These are phyloP conservation scores for Frankliniella fusca DNA, from an alignment of 2,888 invertebrate genomes.

Conservation along the genomic window DNA sequence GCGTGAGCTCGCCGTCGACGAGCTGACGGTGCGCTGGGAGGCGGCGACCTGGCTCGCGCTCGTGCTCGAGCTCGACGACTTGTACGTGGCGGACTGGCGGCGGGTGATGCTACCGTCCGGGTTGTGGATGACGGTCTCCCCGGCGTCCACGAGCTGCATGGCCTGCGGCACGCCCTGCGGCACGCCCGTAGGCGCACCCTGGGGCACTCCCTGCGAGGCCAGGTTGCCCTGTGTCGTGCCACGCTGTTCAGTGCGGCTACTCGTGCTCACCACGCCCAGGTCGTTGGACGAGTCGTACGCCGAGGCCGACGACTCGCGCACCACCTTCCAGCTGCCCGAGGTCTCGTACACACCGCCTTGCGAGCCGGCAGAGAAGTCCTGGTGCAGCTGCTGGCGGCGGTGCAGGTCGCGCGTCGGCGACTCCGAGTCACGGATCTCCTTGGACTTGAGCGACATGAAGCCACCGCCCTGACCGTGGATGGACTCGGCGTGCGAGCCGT, in stretches of 20 bases:
- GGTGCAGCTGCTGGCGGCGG: conserved; percentile 32
- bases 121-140: conserved; percentile 48
- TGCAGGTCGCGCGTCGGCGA: conserved; percentile 63
- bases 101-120: not conserved
- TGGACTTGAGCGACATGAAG: conserved; percentile 71
- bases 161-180: too few relatives aligned
- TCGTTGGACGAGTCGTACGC: conserved; percentile 33
- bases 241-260: conserved; percentile 33
- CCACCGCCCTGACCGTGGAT: conserved; percentile 71
- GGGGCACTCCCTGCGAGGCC: too few relatives aligned
- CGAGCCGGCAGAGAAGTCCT: not conserved
- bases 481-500: conserved; percentile 59
- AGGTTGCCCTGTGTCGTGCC: too few relatives aligned
- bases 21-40: not conserved
- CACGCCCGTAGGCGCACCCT: too few relatives aligned
- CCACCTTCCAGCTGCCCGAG: conserved; percentile 37
- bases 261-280: conserved; percentile 34
- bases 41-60: conserved; percentile 40
- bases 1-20: not conserved
- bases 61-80: conserved; percentile 43
- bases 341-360: too few relatives aligned
- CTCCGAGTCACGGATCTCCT: conserved; percentile 73
- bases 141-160: conserved; percentile 51
- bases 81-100: conserved; percentile 9
- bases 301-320: conserved; percentile 35